A percentile compares a stretch with the other conserved stretches of the same genome.
phyloP scores from a whole-genome alignment of 2,888 invertebrate species.

The Lasioglossum zephyrum region DNA sequence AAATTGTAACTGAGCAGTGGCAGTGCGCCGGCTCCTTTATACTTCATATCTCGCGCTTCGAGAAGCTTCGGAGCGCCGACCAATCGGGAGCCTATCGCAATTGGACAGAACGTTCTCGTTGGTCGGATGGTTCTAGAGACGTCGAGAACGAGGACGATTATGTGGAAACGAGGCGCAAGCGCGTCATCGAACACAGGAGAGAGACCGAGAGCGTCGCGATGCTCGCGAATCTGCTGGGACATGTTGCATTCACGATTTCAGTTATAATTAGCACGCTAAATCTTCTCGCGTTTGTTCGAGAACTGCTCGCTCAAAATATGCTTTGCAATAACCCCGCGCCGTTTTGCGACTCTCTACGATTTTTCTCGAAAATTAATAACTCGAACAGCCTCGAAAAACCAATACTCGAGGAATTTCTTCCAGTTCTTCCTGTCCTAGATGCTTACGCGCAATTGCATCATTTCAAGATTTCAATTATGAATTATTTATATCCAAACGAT shows the following conservation, averaged over 20 bases:
- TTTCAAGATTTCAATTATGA: not conserved
- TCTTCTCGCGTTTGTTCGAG: slow-evolving; percentile 35
- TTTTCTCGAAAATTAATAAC: not conserved
- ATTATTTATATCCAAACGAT: not conserved
- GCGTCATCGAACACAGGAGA: slow-evolving; percentile 10
- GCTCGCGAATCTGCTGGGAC: slow-evolving; percentile 50
- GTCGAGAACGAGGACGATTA: not conserved
- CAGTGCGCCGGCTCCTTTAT: slow-evolving; percentile 54
- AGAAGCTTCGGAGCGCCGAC: slow-evolving; percentile 66
- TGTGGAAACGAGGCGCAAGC: not conserved
- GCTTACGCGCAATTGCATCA: too few species aligned
- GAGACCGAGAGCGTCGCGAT: not conserved
- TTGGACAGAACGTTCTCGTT: slow-evolving; percentile 9
- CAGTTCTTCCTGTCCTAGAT: too few species aligned
- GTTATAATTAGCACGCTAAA: slow-evolving; percentile 61
- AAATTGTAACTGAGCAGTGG: slow-evolving; percentile 32
- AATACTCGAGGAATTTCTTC: too few species aligned
- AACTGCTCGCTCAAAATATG: slow-evolving; percentile 3
- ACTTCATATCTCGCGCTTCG: slow-evolving; percentile 65
- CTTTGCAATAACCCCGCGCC: not conserved
- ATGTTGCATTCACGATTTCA: slow-evolving; percentile 20
- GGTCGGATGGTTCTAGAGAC: slow-evolving; percentile 1
- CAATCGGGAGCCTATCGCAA: slow-evolving; percentile 49
- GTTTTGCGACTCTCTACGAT: not conserved
- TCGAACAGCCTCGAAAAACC: not conserved